Evolutionary conservation across 1,140 invertebrate genomes (phyloP), one percentile per base, ranked within the genome.

Genomic region (Drosophila grimshawi): DNA sequence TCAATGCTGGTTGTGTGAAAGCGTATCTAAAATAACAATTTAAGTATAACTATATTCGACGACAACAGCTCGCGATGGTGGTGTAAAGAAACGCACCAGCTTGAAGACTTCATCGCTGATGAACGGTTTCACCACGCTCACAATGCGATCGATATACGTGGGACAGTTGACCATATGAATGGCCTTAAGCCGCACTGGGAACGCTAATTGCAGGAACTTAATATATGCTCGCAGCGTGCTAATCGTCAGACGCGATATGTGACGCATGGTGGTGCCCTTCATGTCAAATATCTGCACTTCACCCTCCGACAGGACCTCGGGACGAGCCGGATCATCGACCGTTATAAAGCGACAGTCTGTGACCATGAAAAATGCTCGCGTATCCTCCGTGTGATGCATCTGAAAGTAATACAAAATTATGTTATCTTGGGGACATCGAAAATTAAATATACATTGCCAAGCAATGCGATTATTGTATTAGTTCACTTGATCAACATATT

Each of bases 221-320:
- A 92, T 73, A 69, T 91, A 92, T 5, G 81, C 81, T 2, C 91
- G 74, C n/a, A 96, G 79, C 29, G 94, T 94, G 1, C 93, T 93
- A 37, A 96, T 93, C 60, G 94, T 94, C 27, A 96, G 82, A 85
- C 94, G 95, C 5, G 94, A 93, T 6, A 95, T 92, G 71, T 96
- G 95, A 43, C 94, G 94, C 51, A 96, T 90, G 1, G 94, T 93
- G 3, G 94, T 94, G 37, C 95, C 95, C 2, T 93, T 92, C 91
- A 95, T 94, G 79, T 96, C 95, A 56, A 96, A 95, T 10, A 96
- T 94, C n/a, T 95, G 95, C 62, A 96, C 93, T 81, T 96, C 95
- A 19, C 95, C 95, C 35, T 86, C 39, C 91, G 93, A 61, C 6
- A 91, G 60, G 2, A 74, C 29, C 0, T 81, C 72, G 7, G 57